Base-by-base conservation (phyloP, 2,797 vertebrate species). In the Micromesistius poutassou region DNA sequence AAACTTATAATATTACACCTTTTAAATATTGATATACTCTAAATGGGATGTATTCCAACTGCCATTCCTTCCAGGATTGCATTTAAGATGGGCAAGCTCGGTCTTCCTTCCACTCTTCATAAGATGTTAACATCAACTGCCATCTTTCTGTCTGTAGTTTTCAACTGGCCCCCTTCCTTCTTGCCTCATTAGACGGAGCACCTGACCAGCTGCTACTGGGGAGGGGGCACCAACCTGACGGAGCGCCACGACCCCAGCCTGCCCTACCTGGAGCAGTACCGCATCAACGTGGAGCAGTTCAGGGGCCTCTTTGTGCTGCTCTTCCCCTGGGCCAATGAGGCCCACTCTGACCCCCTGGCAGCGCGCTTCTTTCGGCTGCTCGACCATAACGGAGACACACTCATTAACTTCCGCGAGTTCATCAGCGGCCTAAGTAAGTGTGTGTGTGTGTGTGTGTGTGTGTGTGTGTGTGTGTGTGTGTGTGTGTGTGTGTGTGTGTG, bases 151-250 rank as follows among this genome's bases (percentile, higher is more conserved):
- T 22, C 14, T n/a, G 5, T 62, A 4, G 55, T 68, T 28, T 46
- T 40, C 25, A 30, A 13, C 0, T 1, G 22, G 35, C 74, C 14
- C 35, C 76, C 1, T 72, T 14, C 35, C 8, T 76, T 0, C 0
- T 38, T 38, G 30, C 50, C 62, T 80, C 30, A 5, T 73, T 78
- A 99, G 98, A 94, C 97, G 0, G 98, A 99, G 72, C 97, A 99
- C 86, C 93, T 99, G 87, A 98, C 96, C 73, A 99, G 97, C 93
- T 99, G 97, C 89, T 99, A 99, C 92, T 99, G 98, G 98, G 97
- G 97, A 0, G 96, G 97, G 30, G 97, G 93, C 92, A 98, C 96
- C 92, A 96, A 96, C 1, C 96, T 97, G 0, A 93, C 93, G 3
- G 97, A 98, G 87, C 93, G 97, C 1, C 98, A 99, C 0, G 97